These are phyloP conservation scores for Drosophila setifemur DNA, from an alignment of 1,140 invertebrate genomes.

Conservation along the genomic window DNA sequence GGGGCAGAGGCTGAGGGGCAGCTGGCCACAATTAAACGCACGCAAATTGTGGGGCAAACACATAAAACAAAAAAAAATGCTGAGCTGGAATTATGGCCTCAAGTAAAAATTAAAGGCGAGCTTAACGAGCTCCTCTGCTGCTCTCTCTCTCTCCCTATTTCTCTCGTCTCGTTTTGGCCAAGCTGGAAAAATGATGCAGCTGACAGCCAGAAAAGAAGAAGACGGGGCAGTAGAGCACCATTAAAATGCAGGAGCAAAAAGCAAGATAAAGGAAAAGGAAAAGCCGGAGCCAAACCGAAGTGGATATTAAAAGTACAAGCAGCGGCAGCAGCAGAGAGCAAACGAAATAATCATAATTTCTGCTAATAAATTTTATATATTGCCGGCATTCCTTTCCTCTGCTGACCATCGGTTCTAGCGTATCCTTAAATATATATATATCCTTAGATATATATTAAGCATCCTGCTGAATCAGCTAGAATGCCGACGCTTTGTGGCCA, in stretches of 20 bases:
- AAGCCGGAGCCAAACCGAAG: slow-evolving; percentile 23
- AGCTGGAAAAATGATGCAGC: slow-evolving; percentile 70
- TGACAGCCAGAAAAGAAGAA: slow-evolving; percentile 49
- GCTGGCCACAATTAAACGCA: slow-evolving; percentile 68
- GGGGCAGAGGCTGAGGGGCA: neutral
- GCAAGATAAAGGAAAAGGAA: neutral
- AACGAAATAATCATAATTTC: slow-evolving; percentile 80
- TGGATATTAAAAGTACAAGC: slow-evolving; percentile 77
- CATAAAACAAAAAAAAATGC: slow-evolving; percentile 51
- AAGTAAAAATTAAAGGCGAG: slow-evolving; percentile 74
- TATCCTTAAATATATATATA: neutral
- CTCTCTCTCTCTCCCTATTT: neutral
- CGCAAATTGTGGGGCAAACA: slow-evolving; percentile 61
- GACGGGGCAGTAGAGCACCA: slow-evolving; percentile 35
- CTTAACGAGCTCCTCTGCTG: slow-evolving; percentile 64
- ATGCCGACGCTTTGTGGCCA: slow-evolving; percentile 65
- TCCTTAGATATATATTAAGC: slow-evolving; percentile 5
- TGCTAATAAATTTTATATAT: slow-evolving; percentile 81
- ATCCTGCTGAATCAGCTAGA: slow-evolving; percentile 58
- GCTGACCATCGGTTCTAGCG: slow-evolving; percentile 2
- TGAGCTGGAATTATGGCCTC: slow-evolving; percentile 63
- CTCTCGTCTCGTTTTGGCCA: neutral
- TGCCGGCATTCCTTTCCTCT: slow-evolving; percentile 14
- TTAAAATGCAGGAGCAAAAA: slow-evolving; percentile 64
- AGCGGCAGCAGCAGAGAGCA: slow-evolving; percentile 70